Percentiles rank a stretch among this genome's conserved stretches.
phyloP scores from a whole-genome alignment of 1,140 invertebrate species.

The Dinoponera quadriceps region DNA sequence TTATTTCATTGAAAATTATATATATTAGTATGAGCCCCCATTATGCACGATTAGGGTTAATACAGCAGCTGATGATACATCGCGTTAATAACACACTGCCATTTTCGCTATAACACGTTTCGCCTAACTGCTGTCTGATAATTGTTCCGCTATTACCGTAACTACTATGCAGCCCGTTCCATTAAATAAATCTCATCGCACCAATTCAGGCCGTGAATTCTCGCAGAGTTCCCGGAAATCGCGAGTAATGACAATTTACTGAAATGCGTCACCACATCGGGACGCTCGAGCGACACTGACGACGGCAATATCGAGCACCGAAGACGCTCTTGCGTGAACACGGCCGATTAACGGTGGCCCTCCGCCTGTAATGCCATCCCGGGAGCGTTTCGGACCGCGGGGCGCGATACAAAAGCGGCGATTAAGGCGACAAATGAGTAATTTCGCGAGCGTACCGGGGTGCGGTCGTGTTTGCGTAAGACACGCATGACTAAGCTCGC shows the following conservation, averaged over 20 bases:
- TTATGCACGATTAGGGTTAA: too few species aligned
- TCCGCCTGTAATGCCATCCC: not conserved
- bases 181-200: too few species aligned
- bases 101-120: too few species aligned
- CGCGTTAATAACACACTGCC: too few species aligned
- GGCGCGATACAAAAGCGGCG: constrained; percentile 56
- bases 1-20: too few species aligned
- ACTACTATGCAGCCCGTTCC: too few species aligned
- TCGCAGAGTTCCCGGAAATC: not conserved
- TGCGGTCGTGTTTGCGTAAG: constrained; percentile 58
- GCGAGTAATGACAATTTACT: not conserved
- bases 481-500: constrained; percentile 59
- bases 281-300: not conserved
- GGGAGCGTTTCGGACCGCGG: constrained; percentile 21
- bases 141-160: too few species aligned
- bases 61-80: too few species aligned
- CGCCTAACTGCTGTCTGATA: too few species aligned
- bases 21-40: too few species aligned
- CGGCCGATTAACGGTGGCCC: constrained; percentile 28
- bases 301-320: not conserved
- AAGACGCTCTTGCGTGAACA: constrained; percentile 29
- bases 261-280: not conserved
- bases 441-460: constrained; percentile 49
- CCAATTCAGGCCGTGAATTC: not conserved
- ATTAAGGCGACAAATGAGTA: constrained; percentile 62